Evolutionary conservation across 2,113 vertebrate species (phyloP).

Genomic region (Microtus pennsylvanicus): DNA sequence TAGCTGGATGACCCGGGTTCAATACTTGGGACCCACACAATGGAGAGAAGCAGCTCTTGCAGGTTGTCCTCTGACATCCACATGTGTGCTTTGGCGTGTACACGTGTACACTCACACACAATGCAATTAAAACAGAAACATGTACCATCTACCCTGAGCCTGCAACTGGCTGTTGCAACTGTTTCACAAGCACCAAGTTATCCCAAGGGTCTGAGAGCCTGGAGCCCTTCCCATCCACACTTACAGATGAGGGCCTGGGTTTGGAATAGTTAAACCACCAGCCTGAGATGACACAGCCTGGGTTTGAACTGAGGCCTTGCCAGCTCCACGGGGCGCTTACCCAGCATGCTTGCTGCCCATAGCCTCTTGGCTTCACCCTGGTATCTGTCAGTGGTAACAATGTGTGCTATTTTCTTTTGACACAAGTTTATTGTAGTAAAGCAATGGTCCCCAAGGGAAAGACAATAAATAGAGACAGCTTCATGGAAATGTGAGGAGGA

Average conservation of each 20-base stretch:
- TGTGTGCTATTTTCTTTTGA: neutral
- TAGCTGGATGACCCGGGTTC: neutral
- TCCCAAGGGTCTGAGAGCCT: neutral
- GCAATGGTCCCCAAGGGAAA: neutral
- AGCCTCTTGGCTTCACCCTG: neutral
- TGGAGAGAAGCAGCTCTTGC: neutral
- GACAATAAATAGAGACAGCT: neutral
- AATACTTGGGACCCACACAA: neutral
- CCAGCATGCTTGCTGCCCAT: neutral
- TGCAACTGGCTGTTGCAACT: neutral
- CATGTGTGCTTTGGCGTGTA: neutral
- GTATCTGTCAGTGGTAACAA: neutral
- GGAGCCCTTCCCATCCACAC: neutral
- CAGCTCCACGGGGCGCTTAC: neutral
- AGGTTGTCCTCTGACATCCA: neutral
- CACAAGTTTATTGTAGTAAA: neutral
- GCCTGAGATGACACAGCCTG: neutral
- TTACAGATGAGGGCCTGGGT: neutral
- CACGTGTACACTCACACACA: too few species aligned
- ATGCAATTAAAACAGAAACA: neutral
- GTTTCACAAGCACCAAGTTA: neutral
- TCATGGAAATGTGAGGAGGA: neutral
- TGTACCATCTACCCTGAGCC: neutral
- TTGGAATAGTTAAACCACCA: neutral
- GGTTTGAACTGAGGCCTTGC: neutral